These are phyloP conservation scores for Bettongia penicillata DNA, from an alignment of 2,113 vertebrate species.

Conservation along the genomic window DNA sequence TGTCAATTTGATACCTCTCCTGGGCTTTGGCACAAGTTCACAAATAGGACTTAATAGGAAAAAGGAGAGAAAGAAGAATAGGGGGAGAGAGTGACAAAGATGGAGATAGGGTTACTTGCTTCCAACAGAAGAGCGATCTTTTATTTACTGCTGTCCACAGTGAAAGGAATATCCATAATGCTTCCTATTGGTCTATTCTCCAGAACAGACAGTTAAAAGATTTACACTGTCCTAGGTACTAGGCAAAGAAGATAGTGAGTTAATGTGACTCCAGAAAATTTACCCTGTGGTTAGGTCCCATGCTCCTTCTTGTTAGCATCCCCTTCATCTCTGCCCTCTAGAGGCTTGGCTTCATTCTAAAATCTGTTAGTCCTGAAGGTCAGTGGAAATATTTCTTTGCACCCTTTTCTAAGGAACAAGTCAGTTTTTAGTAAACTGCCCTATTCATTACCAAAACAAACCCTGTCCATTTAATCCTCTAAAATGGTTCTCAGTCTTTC, in stretches of 20 bases:
- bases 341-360: background rate
- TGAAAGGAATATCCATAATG: background rate
- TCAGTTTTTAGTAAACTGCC: background rate
- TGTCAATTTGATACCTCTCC: background rate
- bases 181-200: background rate
- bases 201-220: background rate
- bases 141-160: background rate
- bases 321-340: background rate
- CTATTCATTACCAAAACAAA: background rate
- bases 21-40: background rate
- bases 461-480: background rate
- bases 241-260: background rate
- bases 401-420: background rate
- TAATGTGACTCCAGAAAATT: background rate
- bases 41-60: background rate
- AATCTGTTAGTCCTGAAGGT: background rate
- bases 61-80: too few relatives aligned
- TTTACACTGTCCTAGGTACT: background rate
- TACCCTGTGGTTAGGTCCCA: background rate
- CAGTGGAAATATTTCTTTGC: background rate
- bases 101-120: background rate
- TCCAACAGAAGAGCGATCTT: background rate
- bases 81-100: too few relatives aligned
- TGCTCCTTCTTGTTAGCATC: background rate
- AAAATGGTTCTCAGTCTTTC: background rate